Conservation (phyloP, 2,113 vertebrate genomes). For the Myxocyprinus asiaticus region DNA sequence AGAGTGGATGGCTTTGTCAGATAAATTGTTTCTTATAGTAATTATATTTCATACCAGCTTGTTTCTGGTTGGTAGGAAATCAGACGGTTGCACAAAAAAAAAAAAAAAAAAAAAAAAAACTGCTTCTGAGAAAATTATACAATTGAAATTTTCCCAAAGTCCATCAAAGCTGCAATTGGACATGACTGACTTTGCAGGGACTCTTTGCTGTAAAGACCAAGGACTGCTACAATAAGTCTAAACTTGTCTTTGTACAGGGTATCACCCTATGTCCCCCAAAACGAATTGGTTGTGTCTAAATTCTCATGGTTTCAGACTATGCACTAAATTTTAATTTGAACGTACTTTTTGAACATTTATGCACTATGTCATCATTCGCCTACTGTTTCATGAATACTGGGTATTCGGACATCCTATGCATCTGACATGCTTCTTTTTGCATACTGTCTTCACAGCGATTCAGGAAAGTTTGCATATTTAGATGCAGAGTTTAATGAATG, state of each 20-base stretch:
- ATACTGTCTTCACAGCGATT: too few species aligned
- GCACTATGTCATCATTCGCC: too few species aligned
- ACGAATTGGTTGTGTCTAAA: not conserved
- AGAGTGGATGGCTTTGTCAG: slow-evolving; percentile 55
- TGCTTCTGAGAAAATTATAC: slow-evolving; percentile 49
- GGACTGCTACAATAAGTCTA: not conserved
- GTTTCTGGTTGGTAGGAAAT: slow-evolving; percentile 62
- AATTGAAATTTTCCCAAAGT: slow-evolving; percentile 62
- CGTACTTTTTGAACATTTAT: too few species aligned
- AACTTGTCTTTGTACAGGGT: slow-evolving; percentile 13
- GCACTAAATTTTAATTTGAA: too few species aligned
- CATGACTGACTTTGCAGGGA: slow-evolving; percentile 53
- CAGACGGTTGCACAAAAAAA: slow-evolving; percentile 51
- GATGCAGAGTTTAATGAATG: not conserved
- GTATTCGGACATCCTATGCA: too few species aligned
- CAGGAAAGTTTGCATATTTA: too few species aligned
- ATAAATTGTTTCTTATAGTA: slow-evolving; percentile 71
- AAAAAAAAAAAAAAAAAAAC: too few species aligned
- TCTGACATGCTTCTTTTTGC: too few species aligned
- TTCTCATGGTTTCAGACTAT: not conserved
- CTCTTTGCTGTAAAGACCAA: slow-evolving; percentile 45
- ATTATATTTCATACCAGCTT: slow-evolving; percentile 73
- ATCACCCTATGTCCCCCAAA: not conserved
- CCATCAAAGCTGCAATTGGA: slow-evolving; percentile 63
- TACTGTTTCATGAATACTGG: too few species aligned